These are phyloP conservation scores for Aythya baeri DNA, from an alignment of 2,113 vertebrate species.

Conservation along the genomic window DNA sequence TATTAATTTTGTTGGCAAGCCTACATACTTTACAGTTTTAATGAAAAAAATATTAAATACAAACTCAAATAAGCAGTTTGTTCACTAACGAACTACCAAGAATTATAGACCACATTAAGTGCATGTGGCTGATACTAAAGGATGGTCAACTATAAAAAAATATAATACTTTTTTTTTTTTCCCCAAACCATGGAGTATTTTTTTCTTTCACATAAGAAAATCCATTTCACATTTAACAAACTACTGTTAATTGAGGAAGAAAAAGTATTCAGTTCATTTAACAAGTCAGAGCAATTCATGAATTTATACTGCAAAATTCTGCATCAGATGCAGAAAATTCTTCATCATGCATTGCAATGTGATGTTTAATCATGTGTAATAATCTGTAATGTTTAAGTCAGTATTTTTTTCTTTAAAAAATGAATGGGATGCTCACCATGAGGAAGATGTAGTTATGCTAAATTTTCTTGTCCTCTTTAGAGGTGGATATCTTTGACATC, in stretches of 20 bases:
- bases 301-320: background rate
- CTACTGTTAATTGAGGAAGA: background rate
- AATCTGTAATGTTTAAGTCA: background rate
- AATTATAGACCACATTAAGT: background rate
- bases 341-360: too few relatives aligned
- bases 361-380: too few relatives aligned
- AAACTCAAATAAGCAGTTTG: background rate
- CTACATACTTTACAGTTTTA: background rate
- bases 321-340: too few relatives aligned
- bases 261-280: background rate
- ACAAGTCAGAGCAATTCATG: background rate
- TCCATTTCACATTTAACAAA: background rate
- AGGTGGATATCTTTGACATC: background rate
- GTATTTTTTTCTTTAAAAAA: background rate
- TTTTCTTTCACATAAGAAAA: background rate
- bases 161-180: background rate
- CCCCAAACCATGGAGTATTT: background rate
- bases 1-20: background rate
- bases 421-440: background rate
- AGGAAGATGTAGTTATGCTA: background rate
- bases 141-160: background rate
- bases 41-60: background rate
- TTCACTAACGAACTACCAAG: background rate
- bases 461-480: background rate
- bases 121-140: background rate